Evolutionary conservation across 2,888 invertebrate species (phyloP).

Genomic region (Pollenia angustigena): DNA sequence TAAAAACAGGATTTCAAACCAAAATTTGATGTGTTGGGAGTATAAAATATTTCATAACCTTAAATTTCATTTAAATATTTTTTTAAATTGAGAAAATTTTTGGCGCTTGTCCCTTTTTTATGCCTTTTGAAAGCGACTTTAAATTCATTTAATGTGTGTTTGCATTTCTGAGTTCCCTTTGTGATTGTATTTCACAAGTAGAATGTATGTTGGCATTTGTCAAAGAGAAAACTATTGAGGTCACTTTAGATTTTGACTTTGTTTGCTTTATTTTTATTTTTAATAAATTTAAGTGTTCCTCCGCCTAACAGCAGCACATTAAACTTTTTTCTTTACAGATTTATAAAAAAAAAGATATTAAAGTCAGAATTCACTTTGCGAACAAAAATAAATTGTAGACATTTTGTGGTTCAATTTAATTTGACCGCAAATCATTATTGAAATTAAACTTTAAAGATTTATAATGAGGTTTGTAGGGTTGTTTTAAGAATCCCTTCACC

Average conservation of each 20-base stretch:
- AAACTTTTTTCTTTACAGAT: neutral
- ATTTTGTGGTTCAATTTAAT: neutral
- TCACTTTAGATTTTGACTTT: neutral
- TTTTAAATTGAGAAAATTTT: too few species aligned
- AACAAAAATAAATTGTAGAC: neutral
- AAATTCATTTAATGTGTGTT: neutral
- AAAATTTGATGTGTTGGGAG: too few species aligned
- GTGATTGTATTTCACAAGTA: neutral
- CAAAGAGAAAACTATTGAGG: slow-evolving; percentile 27
- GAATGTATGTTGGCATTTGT: slow-evolving; percentile 24
- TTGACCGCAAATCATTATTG: slow-evolving; percentile 7
- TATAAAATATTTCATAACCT: too few species aligned
- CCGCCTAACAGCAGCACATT: neutral
- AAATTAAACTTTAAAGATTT: neutral
- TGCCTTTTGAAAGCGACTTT: neutral
- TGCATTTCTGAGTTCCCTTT: neutral
- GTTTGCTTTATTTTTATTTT: neutral
- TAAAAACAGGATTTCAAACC: too few species aligned
- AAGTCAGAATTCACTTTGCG: neutral
- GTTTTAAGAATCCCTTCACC: neutral
- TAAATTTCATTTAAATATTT: too few species aligned
- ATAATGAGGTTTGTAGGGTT: neutral
- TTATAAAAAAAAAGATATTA: too few species aligned
- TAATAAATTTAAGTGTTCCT: slow-evolving; percentile 29
- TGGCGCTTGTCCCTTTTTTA: too few species aligned